phyloP scores from a whole-genome alignment of 2,113 vertebrate genomes.

The Phylloscopus whistleri region DNA sequence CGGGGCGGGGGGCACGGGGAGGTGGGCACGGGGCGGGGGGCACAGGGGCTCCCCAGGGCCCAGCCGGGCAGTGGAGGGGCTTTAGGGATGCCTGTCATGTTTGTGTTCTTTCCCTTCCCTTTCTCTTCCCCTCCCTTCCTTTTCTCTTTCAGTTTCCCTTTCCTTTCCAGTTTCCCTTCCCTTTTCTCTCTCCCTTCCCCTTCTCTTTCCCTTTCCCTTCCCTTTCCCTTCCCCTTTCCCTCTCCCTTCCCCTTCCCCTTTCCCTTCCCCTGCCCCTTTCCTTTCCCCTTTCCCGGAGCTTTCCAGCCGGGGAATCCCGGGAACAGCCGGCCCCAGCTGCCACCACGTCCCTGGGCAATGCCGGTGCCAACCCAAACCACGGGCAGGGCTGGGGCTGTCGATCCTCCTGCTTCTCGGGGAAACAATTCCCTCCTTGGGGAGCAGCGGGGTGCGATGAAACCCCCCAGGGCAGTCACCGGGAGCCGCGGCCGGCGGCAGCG shows the following conservation, averaged over 20 bases:
- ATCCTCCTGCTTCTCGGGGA: not conserved
- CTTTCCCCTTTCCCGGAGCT: no score
- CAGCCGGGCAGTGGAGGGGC: not conserved
- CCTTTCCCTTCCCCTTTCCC: not conserved
- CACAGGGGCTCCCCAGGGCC: not conserved
- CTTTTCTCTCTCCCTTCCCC: not conserved
- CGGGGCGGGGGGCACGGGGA: not conserved
- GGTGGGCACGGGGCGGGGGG: not conserved
- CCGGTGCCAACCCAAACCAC: not conserved
- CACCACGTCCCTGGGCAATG: not conserved
- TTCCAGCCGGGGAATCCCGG: not conserved
- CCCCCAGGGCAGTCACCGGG: not conserved
- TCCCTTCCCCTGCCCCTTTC: no score
- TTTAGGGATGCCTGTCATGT: fast-evolving
- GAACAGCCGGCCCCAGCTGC: not conserved
- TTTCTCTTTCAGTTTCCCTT: not conserved
- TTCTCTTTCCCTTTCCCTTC: no score
- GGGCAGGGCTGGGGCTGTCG: not conserved
- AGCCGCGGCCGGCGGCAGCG: not conserved
- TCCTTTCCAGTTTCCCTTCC: not conserved
- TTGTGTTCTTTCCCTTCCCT: not conserved
- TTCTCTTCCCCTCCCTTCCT: not conserved
- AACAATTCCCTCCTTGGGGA: not conserved
- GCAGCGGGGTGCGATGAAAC: not conserved
- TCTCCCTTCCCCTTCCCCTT: no score